Conservation (phyloP, 1,140 invertebrate species). For the Neotoxoptera formosana region DNA sequence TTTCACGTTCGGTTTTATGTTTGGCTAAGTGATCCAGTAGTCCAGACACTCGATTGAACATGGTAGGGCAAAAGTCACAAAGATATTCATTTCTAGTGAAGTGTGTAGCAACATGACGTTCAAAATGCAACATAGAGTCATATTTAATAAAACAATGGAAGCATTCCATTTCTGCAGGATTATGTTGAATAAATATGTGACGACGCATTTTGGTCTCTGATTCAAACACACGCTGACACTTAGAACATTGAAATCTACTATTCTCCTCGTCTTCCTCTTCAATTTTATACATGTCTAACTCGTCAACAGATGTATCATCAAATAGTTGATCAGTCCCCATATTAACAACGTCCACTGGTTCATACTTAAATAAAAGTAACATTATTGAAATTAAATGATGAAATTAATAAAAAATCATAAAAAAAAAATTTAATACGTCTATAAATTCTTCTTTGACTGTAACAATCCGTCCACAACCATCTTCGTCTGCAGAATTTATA, state of each 20-base stretch:
- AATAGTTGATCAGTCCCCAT: constrained; percentile 3
- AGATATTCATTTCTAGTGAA: constrained; percentile 46
- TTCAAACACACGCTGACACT: constrained; percentile 45
- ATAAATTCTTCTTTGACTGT: constrained; percentile 47
- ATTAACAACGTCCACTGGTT: not conserved
- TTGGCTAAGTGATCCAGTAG: constrained; percentile 55
- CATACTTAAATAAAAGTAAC: constrained; percentile 24
- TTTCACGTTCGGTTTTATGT: constrained; percentile 44
- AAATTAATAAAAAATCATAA: not conserved
- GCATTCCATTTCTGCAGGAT: constrained; percentile 38
- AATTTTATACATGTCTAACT: not conserved
- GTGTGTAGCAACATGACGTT: constrained; percentile 49
- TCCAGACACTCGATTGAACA: constrained; percentile 42
- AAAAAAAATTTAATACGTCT: not conserved
- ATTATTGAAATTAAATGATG: not conserved
- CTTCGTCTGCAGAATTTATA: constrained; percentile 35
- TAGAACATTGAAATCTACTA: constrained; percentile 48
- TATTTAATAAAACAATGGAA: constrained; percentile 52
- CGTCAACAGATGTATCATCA: not conserved
- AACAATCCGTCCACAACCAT: not conserved
- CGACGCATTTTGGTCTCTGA: constrained; percentile 55
- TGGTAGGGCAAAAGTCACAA: constrained; percentile 56
- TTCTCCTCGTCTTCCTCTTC: not conserved
- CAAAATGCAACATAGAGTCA: constrained; percentile 49
- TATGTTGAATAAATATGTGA: constrained; percentile 54